Conservation (phyloP, 2,888 invertebrate species). For the Rhagophthalmus giganteus region DNA sequence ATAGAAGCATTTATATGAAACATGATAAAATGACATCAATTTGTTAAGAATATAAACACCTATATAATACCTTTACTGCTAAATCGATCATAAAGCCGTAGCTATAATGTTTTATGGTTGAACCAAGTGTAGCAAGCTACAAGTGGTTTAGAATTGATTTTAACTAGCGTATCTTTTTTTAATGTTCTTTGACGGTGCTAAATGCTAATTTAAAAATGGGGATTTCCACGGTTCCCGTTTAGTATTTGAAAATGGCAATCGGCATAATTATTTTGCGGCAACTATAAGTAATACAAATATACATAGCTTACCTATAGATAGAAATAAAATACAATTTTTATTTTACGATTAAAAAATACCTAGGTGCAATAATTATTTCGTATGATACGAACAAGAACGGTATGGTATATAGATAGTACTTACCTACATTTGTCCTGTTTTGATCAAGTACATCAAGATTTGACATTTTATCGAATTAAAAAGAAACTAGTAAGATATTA, state of each 20-base stretch:
- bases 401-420: no score
- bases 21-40: constrained; percentile 38
- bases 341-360: not conserved
- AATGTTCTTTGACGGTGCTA: constrained; percentile 30
- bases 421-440: no score
- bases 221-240: constrained; percentile 10
- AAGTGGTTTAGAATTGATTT: constrained; percentile 49
- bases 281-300: no score
- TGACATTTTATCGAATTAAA: no score
- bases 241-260: constrained; percentile 3
- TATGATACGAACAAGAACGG: no score
- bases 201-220: constrained; percentile 25
- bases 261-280: not conserved
- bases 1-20: constrained; percentile 14
- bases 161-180: constrained; percentile 32
- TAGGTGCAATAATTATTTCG: no score
- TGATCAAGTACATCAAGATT: no score
- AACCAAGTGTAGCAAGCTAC: constrained; percentile 49
- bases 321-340: not conserved
- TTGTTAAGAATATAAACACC: constrained; percentile 55
- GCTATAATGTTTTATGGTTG: constrained; percentile 52
- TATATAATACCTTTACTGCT: constrained; percentile 52
- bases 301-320: no score
- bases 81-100: constrained; percentile 54
- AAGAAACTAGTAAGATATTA: no score